These are phyloP conservation scores for Strigamia maritima DNA, from an alignment of 2,888 invertebrate species.

Conservation along the genomic window DNA sequence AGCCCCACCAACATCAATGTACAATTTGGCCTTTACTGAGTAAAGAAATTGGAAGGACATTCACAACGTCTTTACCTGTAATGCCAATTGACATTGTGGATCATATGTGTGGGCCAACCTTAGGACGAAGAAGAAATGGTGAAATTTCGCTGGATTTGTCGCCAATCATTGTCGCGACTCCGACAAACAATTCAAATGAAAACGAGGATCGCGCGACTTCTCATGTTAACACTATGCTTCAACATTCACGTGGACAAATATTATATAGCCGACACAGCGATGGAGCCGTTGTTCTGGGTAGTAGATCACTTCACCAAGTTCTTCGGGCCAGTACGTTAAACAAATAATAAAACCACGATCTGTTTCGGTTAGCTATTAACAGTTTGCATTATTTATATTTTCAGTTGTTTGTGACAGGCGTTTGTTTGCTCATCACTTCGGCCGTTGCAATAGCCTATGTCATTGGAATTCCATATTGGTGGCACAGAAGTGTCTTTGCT, in stretches of 20 bases:
- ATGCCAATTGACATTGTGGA: background rate
- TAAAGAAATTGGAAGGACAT: too few species aligned
- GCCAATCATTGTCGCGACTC: background rate
- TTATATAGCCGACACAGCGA: constrained; percentile 75
- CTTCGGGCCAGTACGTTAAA: constrained; percentile 73
- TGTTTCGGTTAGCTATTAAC: background rate
- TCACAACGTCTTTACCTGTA: too few species aligned
- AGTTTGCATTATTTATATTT: background rate
- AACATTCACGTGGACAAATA: constrained; percentile 66
- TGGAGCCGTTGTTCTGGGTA: constrained; percentile 92
- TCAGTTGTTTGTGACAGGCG: constrained; percentile 75
- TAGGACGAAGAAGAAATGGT: background rate
- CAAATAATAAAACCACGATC: background rate
- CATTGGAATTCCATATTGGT: constrained; percentile 88
- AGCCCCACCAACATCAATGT: too few species aligned
- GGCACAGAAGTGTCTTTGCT: constrained; percentile 66
- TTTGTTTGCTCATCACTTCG: constrained; percentile 69
- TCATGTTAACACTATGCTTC: constrained; percentile 41
- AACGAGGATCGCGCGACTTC: background rate
- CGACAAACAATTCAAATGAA: background rate
- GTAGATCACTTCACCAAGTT: constrained; percentile 86
- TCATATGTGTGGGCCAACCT: background rate
- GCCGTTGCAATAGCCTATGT: constrained; percentile 82
- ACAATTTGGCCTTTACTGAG: too few species aligned
- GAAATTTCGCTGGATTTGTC: constrained; percentile 28